phyloP scores from a whole-genome alignment of 2,888 invertebrate species.

The Cordilura impudica region DNA sequence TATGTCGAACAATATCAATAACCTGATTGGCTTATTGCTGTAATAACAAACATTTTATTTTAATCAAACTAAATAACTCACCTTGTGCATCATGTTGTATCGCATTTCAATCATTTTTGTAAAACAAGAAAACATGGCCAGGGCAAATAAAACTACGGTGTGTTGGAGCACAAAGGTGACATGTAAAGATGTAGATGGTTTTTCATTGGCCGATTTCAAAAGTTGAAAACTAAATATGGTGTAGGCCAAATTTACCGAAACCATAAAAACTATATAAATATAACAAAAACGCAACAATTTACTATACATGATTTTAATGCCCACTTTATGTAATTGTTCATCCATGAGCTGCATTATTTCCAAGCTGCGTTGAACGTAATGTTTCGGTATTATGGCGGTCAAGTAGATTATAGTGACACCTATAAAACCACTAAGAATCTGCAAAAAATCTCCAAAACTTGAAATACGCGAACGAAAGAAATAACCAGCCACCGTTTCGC shows the following conservation, averaged over 20 bases:
- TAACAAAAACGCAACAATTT: constrained; percentile 73
- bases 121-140: constrained; percentile 70
- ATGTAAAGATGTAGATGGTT: constrained; percentile 70
- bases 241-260: constrained; percentile 69
- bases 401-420: constrained; percentile 74
- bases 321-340: constrained; percentile 69
- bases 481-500: constrained; percentile 75
- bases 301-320: constrained; percentile 75
- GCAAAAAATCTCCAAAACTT: constrained; percentile 74
- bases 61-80: no score
- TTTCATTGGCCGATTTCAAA: constrained; percentile 67
- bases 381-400: constrained; percentile 71
- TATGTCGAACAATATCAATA: no score
- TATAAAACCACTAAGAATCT: constrained; percentile 74
- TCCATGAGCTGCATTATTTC: constrained; percentile 71
- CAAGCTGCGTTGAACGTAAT: constrained; percentile 71
- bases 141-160: constrained; percentile 71
- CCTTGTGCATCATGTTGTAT: constrained; percentile 74
- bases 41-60: neutral
- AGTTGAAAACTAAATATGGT: constrained; percentile 71
- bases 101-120: constrained; percentile 72
- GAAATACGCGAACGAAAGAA: constrained; percentile 75
- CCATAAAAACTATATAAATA: constrained; percentile 67
- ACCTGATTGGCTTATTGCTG: no score
- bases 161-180: constrained; percentile 75